Evolutionary conservation across 2,113 vertebrate genomes (phyloP), one percentile per base, ranked within the genome.

Genomic region (Ardeotis arabs): DNA sequence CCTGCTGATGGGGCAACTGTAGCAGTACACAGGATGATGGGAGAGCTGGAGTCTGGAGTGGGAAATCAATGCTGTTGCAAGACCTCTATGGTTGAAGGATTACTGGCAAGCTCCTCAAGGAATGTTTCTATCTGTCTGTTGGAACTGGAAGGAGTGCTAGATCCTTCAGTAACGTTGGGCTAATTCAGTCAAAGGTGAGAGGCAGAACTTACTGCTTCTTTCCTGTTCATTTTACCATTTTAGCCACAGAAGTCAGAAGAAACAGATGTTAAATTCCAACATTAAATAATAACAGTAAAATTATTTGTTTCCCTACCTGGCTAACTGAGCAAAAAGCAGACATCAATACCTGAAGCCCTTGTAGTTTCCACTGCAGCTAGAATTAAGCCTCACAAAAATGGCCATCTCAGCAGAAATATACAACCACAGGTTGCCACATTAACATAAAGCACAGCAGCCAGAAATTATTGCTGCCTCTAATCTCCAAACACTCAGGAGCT

Each of bases 401-500:
- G 91, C 96, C 82, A 87, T 95, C 97, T 98, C 98, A 98, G 98
- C 98, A 98, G 97, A 98, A 98, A 97, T 96, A 97, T 87, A 97
- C 92, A 97, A 97, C 96, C 74, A 86, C 74, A 74, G 92, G 93
- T 68, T 92, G 98, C 94, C 98, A 98, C 97, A 98, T 98, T 98
- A 98, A 98, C 98, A 98, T 98, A 98, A 98, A 97, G 97, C 97
- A 97, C 87, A 96, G 97, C 97, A 97, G 97, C 84, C 96, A 98
- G 97, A 96, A 98, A 98, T 98, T 97, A 98, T 96, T 97, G 97
- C 98, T 87, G 93, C 64, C 91, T 95, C 97, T 98, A 98, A 98
- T 98, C 98, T 98, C 96, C 95, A 95, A 98, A 97, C 91, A 95
- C 96, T 98, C 98, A 98, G 98, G 96, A 97, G 94, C 97, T 94